Percentiles rank a stretch among this genome's conserved stretches.
Evolutionary conservation across 2,797 vertebrate genomes (phyloP).

Genomic region (Zenarchopterus dispar): DNA sequence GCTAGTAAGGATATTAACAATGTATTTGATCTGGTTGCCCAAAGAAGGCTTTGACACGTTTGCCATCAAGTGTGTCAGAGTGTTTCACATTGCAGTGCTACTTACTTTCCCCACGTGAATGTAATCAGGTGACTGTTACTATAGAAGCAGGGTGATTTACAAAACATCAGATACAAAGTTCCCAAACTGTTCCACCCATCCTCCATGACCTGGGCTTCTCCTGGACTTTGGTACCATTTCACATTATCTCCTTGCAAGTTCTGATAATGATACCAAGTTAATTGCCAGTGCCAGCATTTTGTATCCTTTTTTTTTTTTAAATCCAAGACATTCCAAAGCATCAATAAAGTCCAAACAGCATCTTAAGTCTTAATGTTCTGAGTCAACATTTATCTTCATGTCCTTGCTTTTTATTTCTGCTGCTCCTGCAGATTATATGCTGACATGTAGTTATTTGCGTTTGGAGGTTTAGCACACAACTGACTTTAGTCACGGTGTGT

Average conservation of each 20-base stretch:
- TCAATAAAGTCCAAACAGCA: constrained; percentile 17
- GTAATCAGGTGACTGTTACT: too few relatives aligned
- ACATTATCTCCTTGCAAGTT: constrained; percentile 17
- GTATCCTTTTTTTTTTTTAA: background rate
- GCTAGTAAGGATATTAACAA: background rate
- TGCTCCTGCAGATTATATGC: background rate
- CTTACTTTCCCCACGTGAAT: too few relatives aligned
- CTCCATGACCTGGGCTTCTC: constrained; percentile 4
- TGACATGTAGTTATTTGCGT: constrained; percentile 5
- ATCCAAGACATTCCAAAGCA: background rate
- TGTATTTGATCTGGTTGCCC: constrained; percentile 11
- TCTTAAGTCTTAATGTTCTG: constrained; percentile 4
- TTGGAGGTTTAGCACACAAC: background rate
- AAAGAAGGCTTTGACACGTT: constrained; percentile 15
- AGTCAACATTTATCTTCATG: background rate
- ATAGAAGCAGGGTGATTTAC: background rate
- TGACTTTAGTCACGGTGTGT: constrained; percentile 4
- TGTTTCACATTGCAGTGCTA: constrained; percentile 22
- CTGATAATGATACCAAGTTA: constrained; percentile 27
- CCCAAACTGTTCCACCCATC: background rate
- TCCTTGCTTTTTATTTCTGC: background rate
- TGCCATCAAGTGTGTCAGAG: constrained; percentile 5
- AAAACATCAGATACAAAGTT: background rate
- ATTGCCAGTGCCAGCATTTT: constrained; percentile 8
- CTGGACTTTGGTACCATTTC: constrained; percentile 31